phyloP scores from a whole-genome alignment of 2,888 invertebrate species.

The Odontothrips loti region DNA sequence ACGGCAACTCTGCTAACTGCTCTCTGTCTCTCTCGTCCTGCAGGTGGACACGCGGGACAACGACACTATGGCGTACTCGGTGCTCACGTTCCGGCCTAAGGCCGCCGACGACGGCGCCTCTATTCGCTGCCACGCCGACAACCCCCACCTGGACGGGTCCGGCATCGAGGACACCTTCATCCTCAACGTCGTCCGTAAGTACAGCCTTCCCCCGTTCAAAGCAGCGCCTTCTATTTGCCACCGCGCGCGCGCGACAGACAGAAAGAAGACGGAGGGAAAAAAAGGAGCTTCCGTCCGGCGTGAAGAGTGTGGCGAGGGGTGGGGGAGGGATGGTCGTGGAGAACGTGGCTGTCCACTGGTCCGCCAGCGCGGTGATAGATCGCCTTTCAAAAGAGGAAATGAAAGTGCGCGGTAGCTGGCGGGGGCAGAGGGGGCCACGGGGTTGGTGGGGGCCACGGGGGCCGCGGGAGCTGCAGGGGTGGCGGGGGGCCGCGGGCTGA shows the following conservation, averaged over 20 bases:
- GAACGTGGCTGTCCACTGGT: neutral
- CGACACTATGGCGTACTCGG: conserved; percentile 30
- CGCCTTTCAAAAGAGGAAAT: conserved; percentile 12
- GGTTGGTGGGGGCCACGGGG: too few relatives aligned
- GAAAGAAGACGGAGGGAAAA: too few relatives aligned
- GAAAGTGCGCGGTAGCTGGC: neutral
- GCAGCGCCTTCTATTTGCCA: too few relatives aligned
- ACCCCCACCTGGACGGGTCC: conserved; percentile 29
- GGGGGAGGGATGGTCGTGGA: neutral
- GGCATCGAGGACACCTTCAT: conserved; percentile 31
- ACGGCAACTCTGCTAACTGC: too few relatives aligned
- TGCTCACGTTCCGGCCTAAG: conserved; percentile 30
- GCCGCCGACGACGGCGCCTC: conserved; percentile 31
- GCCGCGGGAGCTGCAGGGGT: too few relatives aligned
- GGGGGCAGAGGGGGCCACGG: too few relatives aligned
- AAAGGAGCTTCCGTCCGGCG: too few relatives aligned
- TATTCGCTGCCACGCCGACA: conserved; percentile 33
- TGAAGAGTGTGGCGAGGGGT: neutral
- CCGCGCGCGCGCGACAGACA: too few relatives aligned
- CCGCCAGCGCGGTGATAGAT: neutral
- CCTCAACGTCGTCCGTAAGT: conserved; percentile 35
- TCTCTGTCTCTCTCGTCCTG: neutral
- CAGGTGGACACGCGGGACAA: conserved; percentile 30
- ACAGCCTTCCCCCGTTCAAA: neutral
- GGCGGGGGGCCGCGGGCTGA: too few relatives aligned